Base-by-base conservation (phyloP, 2,888 invertebrate species). In the Erebia palarica region DNA sequence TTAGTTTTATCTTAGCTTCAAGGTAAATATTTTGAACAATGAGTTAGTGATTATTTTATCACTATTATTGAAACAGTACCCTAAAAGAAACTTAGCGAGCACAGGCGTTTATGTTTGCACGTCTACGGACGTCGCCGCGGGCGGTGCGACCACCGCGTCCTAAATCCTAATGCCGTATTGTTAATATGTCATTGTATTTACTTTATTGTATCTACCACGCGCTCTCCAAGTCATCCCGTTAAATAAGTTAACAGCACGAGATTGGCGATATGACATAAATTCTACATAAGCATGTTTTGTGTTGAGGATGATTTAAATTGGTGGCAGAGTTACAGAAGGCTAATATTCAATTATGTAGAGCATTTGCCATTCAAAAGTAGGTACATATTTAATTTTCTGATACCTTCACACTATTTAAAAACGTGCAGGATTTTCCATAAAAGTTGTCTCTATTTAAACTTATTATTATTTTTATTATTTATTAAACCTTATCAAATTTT, bases 31-130 rank as follows among this genome's bases (percentile, higher is more conserved):
- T 27, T 27, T 27, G 27, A 27, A 4, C 27, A 27, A 27, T 27
- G 27, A 27, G 27, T 27, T 13, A 13, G n/a, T n/a, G 51, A 44
- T 9, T 10, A 21, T 57, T 18, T 55, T 13, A 13, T n/a, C 49
- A 59, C 27, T 18, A 58, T 10, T 44, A 67, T 16, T 13, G 69
- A 60, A 72, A 85, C 79, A 69, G 75, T 53, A 78, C 86, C 84
- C 85, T 87, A 85, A 81, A 74, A 42, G 69, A 73, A 78, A 79
- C 86, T 88, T 86, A 82, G 89, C 90, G 83, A 83, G 79, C 79
- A 79, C 80, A 82, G 80, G 79, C 81, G 79, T 74, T 78, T 72
- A 81, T 90, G 91, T 91, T 90, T 82, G 81, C 91, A 88, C 87
- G 90, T 90, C 84, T 81, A 76, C 86, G 79, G 75, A 72, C 76